A percentile compares a stretch with the other conserved stretches of the same genome.
Evolutionary conservation across 2,113 vertebrate species (phyloP).

Genomic region (Mesoclemmys tuberculata): DNA sequence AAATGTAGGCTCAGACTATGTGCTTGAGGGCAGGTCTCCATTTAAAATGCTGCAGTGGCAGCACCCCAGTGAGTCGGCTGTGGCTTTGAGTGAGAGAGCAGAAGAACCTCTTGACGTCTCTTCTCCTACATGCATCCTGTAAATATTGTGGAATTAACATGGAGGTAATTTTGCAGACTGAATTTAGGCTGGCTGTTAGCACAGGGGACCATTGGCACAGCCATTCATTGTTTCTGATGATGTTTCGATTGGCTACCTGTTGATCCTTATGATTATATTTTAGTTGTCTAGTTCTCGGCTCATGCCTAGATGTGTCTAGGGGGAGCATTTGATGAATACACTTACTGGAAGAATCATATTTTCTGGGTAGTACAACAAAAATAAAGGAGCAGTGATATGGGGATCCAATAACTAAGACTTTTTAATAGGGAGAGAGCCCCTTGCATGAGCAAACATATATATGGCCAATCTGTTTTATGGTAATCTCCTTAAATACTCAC

Average conservation of each 20-base stretch:
- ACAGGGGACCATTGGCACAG: conserved; percentile 41
- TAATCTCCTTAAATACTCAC: background rate
- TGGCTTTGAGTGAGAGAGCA: background rate
- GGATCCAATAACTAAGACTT: conserved; percentile 18
- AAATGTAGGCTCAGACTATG: too few species aligned
- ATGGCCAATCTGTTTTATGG: background rate
- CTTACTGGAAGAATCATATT: conserved; percentile 31
- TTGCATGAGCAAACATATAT: conserved; percentile 1
- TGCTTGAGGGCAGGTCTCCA: too few species aligned
- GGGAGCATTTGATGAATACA: conserved; percentile 39
- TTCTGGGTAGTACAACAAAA: conserved; percentile 54
- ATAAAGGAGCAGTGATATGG: conserved; percentile 38
- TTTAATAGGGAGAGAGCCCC: background rate
- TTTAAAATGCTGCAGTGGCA: too few species aligned
- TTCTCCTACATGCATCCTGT: too few species aligned
- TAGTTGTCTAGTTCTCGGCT: conserved; percentile 17
- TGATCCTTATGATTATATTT: conserved; percentile 48
- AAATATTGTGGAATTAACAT: rapidly evolving
- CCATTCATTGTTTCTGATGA: conserved; percentile 47
- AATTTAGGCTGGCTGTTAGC: conserved; percentile 34
- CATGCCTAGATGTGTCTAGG: conserved; percentile 26
- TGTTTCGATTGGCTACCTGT: conserved; percentile 59
- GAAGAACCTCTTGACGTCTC: background rate
- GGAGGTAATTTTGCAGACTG: background rate
- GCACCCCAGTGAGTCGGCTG: background rate